phyloP scores from a whole-genome alignment of 64 coral and sea anemone species.

The Dendronephthya gigantea region DNA sequence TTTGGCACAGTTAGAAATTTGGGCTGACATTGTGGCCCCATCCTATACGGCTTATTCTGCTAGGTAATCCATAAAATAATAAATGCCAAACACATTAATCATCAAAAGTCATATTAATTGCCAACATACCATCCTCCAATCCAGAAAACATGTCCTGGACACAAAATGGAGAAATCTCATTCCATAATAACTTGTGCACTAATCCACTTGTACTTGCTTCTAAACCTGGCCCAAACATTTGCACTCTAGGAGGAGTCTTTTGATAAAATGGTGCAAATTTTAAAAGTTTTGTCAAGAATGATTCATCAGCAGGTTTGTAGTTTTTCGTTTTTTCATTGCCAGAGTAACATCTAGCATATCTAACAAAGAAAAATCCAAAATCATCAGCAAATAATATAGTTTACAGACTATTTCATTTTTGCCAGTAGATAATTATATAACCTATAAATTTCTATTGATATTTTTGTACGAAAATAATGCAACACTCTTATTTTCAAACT shows the following conservation, averaged over 20 bases:
- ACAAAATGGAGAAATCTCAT: constrained; percentile 61
- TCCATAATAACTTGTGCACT: constrained; percentile 60
- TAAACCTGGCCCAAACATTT: constrained; percentile 94
- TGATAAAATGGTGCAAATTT: constrained; percentile 43
- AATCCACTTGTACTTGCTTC: constrained; percentile 67
- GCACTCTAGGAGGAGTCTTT: constrained; percentile 46
- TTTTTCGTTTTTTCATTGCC: constrained; percentile 26
- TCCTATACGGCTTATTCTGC: too few species aligned
- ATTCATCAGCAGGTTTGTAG: constrained; percentile 50
- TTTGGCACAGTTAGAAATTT: too few species aligned
- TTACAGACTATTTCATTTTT: background rate
- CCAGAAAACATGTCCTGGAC: constrained; percentile 82
- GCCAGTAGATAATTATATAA: background rate
- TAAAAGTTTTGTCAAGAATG: constrained; percentile 60
- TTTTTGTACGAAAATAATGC: too few species aligned
- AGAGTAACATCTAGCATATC: constrained; percentile 82
- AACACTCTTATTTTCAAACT: too few species aligned
- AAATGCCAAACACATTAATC: background rate
- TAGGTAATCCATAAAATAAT: too few species aligned
- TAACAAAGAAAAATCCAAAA: background rate
- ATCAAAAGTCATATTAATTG: background rate
- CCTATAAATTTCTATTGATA: too few species aligned
- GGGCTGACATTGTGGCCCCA: too few species aligned
- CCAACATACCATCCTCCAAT: constrained; percentile 60
- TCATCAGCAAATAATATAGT: background rate